Evolutionary conservation across 1,140 invertebrate species (phyloP), one percentile per base, ranked within the genome.

Genomic region (Caenorhabditis tropicalis): DNA sequence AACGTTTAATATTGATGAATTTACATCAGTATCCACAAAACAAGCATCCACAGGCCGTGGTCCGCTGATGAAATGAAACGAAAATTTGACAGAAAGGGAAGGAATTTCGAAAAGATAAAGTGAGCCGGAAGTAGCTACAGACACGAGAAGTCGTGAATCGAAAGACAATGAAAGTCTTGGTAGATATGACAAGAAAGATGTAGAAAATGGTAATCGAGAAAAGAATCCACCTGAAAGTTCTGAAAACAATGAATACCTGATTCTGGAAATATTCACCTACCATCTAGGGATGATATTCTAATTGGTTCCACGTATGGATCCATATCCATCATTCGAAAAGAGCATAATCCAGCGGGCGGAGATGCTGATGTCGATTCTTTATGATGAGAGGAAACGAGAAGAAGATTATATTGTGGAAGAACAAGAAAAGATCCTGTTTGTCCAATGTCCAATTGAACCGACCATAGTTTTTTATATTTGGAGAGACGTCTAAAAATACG

Each of bases 21-120:
- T 82, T 31, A 82, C 82, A 74, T 82, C 60, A 46, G 3, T 60
- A 82, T 82, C 82, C 29, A 82, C 82, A 31, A 82, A 82, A 65
- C 36, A 58, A 3, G 82, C 82, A 16, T 82, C 56, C 1, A 65
- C 27, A 46, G 82, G 82, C 1, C 48, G 36, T 33, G 60, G 60
- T 29, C 82, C 60, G 33, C 60, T 70, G 24, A 82, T 51, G 12
- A 65, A 70, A 31, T 82, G 60, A 10, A 82, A 43, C 19, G 24
- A 31, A 24, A 56, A 48, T 12, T 29, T 31, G 6, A 70, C 43
- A 0, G 7, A 24, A 31, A 60, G 56, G 0, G 82, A 82, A 3
- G 82, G 82, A 29, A 82, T 46, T 19, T 82, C 60, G 43, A 65
- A 82, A 9, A 82, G 36, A 27, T 65, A 51, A 21, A 82, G 15